Base-by-base conservation (phyloP, 2,113 vertebrate genomes). In the Agapornis roseicollis region DNA sequence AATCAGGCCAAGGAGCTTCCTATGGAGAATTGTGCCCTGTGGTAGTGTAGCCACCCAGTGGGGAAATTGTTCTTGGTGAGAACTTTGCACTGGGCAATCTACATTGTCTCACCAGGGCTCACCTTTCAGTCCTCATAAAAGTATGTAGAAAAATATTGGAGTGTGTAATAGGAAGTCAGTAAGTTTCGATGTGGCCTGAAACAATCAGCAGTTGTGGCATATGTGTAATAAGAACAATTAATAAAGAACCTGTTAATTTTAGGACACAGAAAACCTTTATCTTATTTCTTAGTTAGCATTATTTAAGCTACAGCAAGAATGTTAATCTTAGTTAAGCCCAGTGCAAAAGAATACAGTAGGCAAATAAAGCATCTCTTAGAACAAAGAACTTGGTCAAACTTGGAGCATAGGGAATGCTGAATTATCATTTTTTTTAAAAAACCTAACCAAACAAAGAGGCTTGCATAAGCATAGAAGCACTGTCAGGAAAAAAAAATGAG, bases 351-450 rank as follows among this genome's bases (percentile, higher is more conserved):
- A 13, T 53, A 56, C 8, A 13, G 3, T 17, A 49, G 24, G 23
- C 18, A 87, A 89, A 58, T 2, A 74, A 79, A 68, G 2, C 5
- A 61, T 9, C 11, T 82, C 44, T 33, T 65, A 50, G 37, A 60
- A 42, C 17, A 70, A n/a, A 53, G 10, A 60, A 58, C 0, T 0
- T 15, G 39, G n/a, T 23, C n/a, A 71, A 61, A 66, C 7, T 28
- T 39, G 46, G 42, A 47, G 25, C 28, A 44, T 5, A 64, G 9
- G 16, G 23, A 77, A 73, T 25, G 7, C 3, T 79, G 24, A 44
- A 72, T 58, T 85, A 58, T 14, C 19, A 55, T 72, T 85, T n/a
- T n/a, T n/a, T n/a, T n/a, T 10, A 52, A 37, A 28, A 10, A 25
- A 29, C 0, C 1, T 12, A 60, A 60, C 4, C 8, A 49, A 73